Conservation (phyloP, 1,140 invertebrate genomes). For the Drosophila kepulauana region DNA sequence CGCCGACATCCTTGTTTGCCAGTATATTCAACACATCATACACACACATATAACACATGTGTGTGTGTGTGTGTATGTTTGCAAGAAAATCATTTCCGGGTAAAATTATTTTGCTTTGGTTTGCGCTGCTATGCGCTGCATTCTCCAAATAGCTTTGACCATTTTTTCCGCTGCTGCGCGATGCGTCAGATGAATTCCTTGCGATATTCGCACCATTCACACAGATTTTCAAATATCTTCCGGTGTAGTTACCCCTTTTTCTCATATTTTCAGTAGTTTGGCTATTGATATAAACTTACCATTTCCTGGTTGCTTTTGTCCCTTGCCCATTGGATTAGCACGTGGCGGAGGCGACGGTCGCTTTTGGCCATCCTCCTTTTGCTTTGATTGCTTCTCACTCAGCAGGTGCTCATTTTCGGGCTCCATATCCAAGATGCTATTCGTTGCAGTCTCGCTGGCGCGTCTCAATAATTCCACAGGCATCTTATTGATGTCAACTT, state of each 20-base stretch:
- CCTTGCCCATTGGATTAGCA: conserved; percentile 9
- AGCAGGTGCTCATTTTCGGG: conserved; percentile 66
- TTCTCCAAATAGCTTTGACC: conserved; percentile 26
- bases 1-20: conserved; percentile 24
- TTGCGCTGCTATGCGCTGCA: conserved; percentile 16
- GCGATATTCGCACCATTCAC: conserved; percentile 14
- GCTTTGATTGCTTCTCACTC: background rate
- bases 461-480: conserved; percentile 59
- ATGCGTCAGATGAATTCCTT: conserved; percentile 29
- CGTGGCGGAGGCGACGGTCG: conserved; percentile 53
- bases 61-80: conserved; percentile 9
- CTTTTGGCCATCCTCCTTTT: conserved; percentile 17
- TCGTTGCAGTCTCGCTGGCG: conserved; percentile 62
- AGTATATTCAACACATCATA: background rate
- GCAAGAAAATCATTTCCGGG: conserved; percentile 44
- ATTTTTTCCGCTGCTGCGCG: conserved; percentile 17
- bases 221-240: conserved; percentile 15
- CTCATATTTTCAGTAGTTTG: background rate
- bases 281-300: conserved; percentile 24
- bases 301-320: conserved; percentile 1
- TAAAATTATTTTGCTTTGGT: conserved; percentile 49
- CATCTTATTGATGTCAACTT: conserved; percentile 33
- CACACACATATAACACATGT: background rate
- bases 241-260: background rate
- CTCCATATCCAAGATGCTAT: conserved; percentile 60